A percentile compares a stretch with the other conserved stretches of the same genome.
phyloP scores from a whole-genome alignment of 2,797 vertebrate species.

The Phrynocephalus forsythii region DNA sequence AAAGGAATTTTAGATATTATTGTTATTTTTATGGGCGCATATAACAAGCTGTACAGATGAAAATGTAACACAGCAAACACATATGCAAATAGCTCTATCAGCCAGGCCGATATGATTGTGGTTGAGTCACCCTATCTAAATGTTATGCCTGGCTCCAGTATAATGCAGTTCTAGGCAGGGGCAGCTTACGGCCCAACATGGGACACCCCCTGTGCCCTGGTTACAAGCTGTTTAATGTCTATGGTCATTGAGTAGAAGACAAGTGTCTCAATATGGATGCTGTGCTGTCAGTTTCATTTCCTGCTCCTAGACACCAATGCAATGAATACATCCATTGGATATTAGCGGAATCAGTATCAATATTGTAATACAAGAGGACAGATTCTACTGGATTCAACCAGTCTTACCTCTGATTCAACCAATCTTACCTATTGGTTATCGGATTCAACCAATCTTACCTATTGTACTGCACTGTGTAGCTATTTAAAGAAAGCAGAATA shows the following conservation, averaged over 20 bases:
- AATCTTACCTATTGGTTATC: no score
- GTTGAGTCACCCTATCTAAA: neutral
- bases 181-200: no score
- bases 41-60: neutral
- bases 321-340: neutral
- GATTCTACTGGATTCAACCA: neutral
- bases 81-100: neutral
- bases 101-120: neutral
- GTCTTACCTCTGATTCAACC: neutral
- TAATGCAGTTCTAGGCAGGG: neutral
- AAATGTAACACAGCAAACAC: neutral
- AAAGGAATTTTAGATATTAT: neutral
- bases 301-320: neutral
- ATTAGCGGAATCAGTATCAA: neutral
- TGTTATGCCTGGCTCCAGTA: neutral
- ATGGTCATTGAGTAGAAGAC: neutral
- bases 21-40: no score
- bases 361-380: neutral
- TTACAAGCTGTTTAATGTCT: no score
- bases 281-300: neutral
- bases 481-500: neutral
- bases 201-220: no score
- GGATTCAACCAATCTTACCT: neutral
- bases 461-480: neutral
- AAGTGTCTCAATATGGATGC: neutral